A percentile compares a stretch with the other conserved stretches of the same genome.
Evolutionary conservation across 2,888 invertebrate species (phyloP).

Genomic region (Synergus laeviventris): DNA sequence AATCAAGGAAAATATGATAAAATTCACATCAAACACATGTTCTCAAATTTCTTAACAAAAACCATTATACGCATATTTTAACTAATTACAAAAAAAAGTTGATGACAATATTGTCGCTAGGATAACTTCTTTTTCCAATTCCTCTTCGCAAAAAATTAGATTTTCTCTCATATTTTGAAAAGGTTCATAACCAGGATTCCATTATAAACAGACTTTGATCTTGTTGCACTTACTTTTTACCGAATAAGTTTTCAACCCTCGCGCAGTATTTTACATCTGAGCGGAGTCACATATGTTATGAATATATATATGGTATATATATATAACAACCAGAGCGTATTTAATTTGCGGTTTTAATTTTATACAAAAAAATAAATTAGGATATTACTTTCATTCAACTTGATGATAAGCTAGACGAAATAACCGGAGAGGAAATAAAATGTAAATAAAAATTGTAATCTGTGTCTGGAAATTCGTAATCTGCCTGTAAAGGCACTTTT

Average conservation of each 20-base stretch:
- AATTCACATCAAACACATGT: too few species aligned
- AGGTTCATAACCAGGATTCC: not conserved
- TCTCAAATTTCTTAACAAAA: too few species aligned
- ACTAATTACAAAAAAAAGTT: not conserved
- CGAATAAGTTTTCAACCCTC: constrained; percentile 7
- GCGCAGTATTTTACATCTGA: constrained; percentile 6
- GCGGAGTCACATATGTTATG: not conserved
- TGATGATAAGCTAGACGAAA: not conserved
- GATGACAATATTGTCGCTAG: not conserved
- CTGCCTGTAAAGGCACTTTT: not conserved
- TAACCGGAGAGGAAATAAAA: not conserved
- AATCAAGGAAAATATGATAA: too few species aligned
- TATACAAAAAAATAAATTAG: constrained; percentile 26
- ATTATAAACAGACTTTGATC: constrained; percentile 27
- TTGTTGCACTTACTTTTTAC: constrained; percentile 23
- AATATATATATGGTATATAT: not conserved
- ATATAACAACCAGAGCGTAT: not conserved
- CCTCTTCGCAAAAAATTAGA: constrained; percentile 15
- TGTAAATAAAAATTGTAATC: not conserved
- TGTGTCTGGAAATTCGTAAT: not conserved
- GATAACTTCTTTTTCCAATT: not conserved
- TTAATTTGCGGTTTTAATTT: constrained; percentile 19
- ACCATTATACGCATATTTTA: not conserved
- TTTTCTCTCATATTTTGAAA: constrained; percentile 14
- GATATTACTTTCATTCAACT: not conserved